phyloP scores from a whole-genome alignment of 2,888 invertebrate species.

The Dicycla oo region DNA sequence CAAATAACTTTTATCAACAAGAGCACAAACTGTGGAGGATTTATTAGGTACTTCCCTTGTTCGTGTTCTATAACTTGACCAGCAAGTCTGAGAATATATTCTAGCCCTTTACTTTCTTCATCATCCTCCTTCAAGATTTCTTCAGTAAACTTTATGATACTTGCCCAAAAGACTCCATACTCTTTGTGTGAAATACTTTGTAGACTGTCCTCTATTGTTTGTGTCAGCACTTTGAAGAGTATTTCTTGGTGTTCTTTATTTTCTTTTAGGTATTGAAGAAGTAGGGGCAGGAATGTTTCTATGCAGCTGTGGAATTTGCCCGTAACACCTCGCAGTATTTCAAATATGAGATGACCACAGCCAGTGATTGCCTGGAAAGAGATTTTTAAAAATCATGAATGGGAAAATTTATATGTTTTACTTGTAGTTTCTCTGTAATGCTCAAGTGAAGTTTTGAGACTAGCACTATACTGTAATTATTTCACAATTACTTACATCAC shows the following conservation, averaged over 20 bases:
- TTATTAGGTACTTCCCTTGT: conserved; percentile 91
- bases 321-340: conserved; percentile 95
- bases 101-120: conserved; percentile 78
- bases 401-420: no score
- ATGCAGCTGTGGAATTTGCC: conserved; percentile 96
- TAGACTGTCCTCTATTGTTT: conserved; percentile 92
- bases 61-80: conserved; percentile 91
- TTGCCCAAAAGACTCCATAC: conserved; percentile 92
- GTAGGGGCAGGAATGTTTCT: conserved; percentile 92
- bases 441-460: neutral
- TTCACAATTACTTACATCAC: conserved; percentile 91
- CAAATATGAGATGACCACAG: conserved; percentile 96
- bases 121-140: conserved; percentile 81
- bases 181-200: conserved; percentile 91
- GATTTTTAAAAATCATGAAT: conserved; percentile 2
- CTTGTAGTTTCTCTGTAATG: neutral
- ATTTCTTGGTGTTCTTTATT: conserved; percentile 87
- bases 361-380: conserved; percentile 93
- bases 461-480: neutral
- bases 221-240: conserved; percentile 92
- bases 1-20: conserved; percentile 89
- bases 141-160: conserved; percentile 79
- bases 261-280: conserved; percentile 91
- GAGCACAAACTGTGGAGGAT: conserved; percentile 91
- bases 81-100: conserved; percentile 90